These are phyloP conservation scores for Nezara viridula DNA, from an alignment of 2,888 invertebrate genomes.

Conservation along the genomic window DNA sequence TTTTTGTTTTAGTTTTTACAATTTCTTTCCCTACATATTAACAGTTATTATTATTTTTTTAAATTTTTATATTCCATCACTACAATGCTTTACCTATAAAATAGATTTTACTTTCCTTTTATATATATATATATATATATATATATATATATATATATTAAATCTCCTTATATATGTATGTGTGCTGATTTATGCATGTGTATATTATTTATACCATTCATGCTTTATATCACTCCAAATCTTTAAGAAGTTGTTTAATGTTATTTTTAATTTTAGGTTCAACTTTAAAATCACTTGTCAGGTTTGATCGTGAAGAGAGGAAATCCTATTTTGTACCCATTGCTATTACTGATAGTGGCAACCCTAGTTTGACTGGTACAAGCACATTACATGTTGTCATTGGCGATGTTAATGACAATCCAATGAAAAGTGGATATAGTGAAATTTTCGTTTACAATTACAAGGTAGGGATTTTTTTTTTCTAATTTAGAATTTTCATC, in stretches of 20 bases:
- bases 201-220: background rate
- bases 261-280: constrained; percentile 70
- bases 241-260: background rate
- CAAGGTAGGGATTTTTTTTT: constrained; percentile 73
- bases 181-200: background rate
- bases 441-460: constrained; percentile 96
- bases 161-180: background rate
- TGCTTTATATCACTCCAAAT: background rate
- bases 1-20: too few species aligned
- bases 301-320: constrained; percentile 88
- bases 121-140: too few species aligned
- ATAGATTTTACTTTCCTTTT: too few species aligned
- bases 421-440: constrained; percentile 89
- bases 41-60: too few species aligned
- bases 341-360: constrained; percentile 88
- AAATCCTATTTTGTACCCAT: constrained; percentile 93
- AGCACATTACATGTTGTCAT: constrained; percentile 91
- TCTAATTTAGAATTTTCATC: background rate
- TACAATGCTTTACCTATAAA: too few species aligned
- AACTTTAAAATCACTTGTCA: constrained; percentile 79
- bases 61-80: too few species aligned
- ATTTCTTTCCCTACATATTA: too few species aligned
- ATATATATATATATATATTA: background rate
- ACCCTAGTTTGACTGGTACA: constrained; percentile 80
- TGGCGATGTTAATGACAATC: constrained; percentile 94